Base-by-base conservation (phyloP, 2,113 vertebrate species). In the Neolamprologus hecqui region DNA sequence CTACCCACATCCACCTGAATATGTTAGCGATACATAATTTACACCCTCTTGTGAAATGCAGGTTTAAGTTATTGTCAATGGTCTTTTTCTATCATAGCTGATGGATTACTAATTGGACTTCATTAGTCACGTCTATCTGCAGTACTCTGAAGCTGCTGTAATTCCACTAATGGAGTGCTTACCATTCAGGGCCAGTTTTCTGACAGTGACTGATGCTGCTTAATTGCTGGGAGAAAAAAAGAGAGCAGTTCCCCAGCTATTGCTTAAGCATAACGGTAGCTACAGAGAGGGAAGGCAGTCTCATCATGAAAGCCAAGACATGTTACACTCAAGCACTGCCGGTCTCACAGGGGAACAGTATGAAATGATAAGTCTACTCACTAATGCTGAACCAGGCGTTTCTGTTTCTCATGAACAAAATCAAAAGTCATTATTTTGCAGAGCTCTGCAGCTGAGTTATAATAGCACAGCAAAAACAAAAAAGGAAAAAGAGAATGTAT, bases 121-220 rank as follows among this genome's bases (percentile, higher is more conserved):
- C 51, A 92, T 92, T 92, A 23, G 54, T 88, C 23, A 21, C 83
- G 80, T 82, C 84, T 57, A 23, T 87, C 83, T 86, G 83, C 88
- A 87, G 88, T 47, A 49, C 89, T 87, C 83, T 88, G 81, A 92
- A 86, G 79, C 87, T 84, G 88, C 89, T 88, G 90, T 94, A 95
- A 95, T 96, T 94, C 81, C 89, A 86, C 91, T 95, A 96, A 96
- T 96, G 95, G 93, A 93, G 84, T 73, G 83, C 82, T 92, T 82
- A 84, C 90, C 33, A 91, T 95, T 92, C 84, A 79, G 83, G 58
- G 82, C 82, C 89, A 89, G 68, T 88, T 91, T 90, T 58, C 89
- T 86, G 91, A 86, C 91, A 93, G 79, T 94, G 92, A 95, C 84
- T 83, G 92, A 93, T 93, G 90, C 79, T 83, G 81, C 81, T 57